A percentile compares a stretch with the other conserved stretches of the same genome.
Evolutionary conservation across 2,113 vertebrate species (phyloP).

Genomic region (Grantiella picta): DNA sequence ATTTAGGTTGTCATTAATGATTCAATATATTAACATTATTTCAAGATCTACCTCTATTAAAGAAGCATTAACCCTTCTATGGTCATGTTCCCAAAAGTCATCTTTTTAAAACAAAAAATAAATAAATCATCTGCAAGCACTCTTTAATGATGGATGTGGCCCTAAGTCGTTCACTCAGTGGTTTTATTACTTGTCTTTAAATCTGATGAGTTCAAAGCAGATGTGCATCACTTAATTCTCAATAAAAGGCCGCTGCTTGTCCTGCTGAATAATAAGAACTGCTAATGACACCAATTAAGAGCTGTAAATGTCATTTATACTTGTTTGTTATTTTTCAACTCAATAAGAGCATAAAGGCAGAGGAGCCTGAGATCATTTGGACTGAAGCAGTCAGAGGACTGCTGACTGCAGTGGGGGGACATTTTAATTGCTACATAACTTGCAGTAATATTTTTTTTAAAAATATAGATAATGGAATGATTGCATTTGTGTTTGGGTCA

Average conservation of each 20-base stretch:
- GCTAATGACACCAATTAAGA: slow-evolving; percentile 77
- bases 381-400: not conserved
- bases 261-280: slow-evolving; percentile 75
- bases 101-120: not conserved
- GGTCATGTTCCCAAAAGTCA: not conserved
- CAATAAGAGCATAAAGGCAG: slow-evolving; percentile 65
- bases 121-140: slow-evolving; percentile 15
- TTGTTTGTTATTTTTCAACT: slow-evolving; percentile 79
- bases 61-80: not conserved
- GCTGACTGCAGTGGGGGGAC: not conserved
- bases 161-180: slow-evolving; percentile 70
- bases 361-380: slow-evolving; percentile 53
- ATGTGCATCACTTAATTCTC: slow-evolving; percentile 73
- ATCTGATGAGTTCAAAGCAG: slow-evolving; percentile 72
- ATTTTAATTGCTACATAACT: slow-evolving; percentile 59
- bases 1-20: not conserved
- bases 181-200: slow-evolving; percentile 76
- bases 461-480: not conserved
- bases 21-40: not conserved
- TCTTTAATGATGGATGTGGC: slow-evolving; percentile 57
- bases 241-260: slow-evolving; percentile 75
- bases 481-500: slow-evolving; percentile 1
- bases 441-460: not conserved
- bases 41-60: not conserved
- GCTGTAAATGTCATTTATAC: slow-evolving; percentile 74